Conservation (phyloP, 2,113 vertebrate species). For the Ondatra zibethicus region DNA sequence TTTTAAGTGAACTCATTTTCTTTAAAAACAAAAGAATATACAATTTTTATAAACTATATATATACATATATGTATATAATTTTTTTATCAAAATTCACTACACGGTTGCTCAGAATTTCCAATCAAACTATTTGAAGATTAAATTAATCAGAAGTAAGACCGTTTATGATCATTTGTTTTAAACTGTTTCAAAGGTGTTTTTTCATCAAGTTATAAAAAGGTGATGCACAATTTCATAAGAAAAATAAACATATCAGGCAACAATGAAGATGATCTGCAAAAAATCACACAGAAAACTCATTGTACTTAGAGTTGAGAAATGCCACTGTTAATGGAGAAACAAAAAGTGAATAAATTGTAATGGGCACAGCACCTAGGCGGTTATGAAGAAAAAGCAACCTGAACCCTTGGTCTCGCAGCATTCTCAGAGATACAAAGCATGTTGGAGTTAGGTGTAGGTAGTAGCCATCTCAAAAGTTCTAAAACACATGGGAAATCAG, state of each 20-base stretch:
- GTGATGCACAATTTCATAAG: neutral
- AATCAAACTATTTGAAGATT: neutral
- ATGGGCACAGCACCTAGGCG: neutral
- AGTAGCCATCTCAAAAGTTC: neutral
- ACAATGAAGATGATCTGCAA: neutral
- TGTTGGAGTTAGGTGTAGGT: neutral
- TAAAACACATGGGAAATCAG: slow-evolving; percentile 17
- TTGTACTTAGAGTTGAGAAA: slow-evolving; percentile 12
- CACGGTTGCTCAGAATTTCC: neutral
- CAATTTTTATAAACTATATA: neutral
- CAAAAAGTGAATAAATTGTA: neutral
- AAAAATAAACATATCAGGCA: neutral
- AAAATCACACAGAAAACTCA: neutral
- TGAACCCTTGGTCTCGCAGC: neutral
- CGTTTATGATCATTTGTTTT: neutral
- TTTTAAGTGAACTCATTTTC: neutral
- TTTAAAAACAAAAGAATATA: slow-evolving; percentile 6
- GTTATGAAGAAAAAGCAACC: neutral
- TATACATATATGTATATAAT: too few species aligned
- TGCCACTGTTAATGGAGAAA: neutral
- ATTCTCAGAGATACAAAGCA: neutral
- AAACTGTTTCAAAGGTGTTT: slow-evolving; percentile 6
- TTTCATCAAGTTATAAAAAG: slow-evolving; percentile 39
- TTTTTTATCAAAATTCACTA: neutral
- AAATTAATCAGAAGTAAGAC: slow-evolving; percentile 9